phyloP scores from a whole-genome alignment of 2,113 vertebrate species.

The Gambusia affinis region DNA sequence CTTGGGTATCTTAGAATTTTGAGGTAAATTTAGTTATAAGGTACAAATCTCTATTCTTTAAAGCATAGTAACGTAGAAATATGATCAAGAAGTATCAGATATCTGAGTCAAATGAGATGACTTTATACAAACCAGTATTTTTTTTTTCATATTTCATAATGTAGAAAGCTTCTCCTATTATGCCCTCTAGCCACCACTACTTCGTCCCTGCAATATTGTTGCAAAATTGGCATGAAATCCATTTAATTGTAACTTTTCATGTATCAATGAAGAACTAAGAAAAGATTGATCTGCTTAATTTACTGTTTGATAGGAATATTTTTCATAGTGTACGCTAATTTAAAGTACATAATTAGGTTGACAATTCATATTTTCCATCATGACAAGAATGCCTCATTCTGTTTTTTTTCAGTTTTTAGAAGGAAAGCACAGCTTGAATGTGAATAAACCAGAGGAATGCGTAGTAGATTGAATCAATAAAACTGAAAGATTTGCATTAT shows the following conservation, averaged over 20 bases:
- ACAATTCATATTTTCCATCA: neutral
- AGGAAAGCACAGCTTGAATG: neutral
- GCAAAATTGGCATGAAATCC: neutral
- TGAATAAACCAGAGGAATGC: neutral
- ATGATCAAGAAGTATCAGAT: neutral
- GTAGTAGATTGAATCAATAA: neutral
- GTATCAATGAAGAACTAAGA: no score
- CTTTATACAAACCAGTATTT: no score
- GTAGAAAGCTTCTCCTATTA: no score
- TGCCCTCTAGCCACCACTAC: no score
- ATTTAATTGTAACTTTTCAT: neutral
- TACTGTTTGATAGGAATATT: neutral
- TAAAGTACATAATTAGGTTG: neutral
- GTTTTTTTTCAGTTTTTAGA: neutral
- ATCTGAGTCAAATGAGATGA: neutral
- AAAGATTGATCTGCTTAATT: neutral
- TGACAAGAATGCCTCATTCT: neutral
- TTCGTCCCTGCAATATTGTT: neutral
- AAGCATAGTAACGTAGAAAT: neutral
- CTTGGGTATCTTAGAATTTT: neutral
- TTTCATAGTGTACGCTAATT: neutral
- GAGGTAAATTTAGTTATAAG: neutral
- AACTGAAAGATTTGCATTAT: neutral
- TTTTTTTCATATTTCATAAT: no score
- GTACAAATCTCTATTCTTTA: neutral